Base-by-base conservation (phyloP, 2,797 vertebrate genomes). In the Coilia nasus region DNA sequence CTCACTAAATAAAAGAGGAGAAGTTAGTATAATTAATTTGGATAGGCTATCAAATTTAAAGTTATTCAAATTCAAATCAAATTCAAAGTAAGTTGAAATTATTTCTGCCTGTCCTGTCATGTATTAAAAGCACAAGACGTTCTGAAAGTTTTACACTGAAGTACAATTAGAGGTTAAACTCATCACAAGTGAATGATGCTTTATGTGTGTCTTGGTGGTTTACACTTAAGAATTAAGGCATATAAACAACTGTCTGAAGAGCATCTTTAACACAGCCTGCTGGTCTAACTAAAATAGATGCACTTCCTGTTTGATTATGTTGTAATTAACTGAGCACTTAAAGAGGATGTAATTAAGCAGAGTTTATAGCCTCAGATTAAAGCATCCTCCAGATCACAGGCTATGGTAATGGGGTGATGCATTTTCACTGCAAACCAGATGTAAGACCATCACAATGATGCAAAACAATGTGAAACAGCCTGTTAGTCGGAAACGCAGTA, bases 361-460 rank as follows among this genome's bases (percentile, higher is more conserved):
- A 94, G 95, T 96, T 96, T 96, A 96, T 93, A 95, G 94, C 94
- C 91, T 93, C 94, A 95, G 95, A 96, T 96, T 95, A 96, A 96
- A 96, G 95, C 93, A 90, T 93, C 92, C 91, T 93, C 89, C 88
- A 95, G 95, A 96, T 96, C 95, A 96, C 92, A 96, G 94, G 94
- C 93, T 91, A 92, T 91, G 92, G 91, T 95, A 96, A 96, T 95
- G 93, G 92, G 92, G 92, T 95, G 94, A 94, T 96, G 93, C 93
- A 92, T 93, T 95, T 94, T 94, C 92, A 90, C 94, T 95, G 91
- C 91, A 91, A 94, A 91, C 95, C 96, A 96, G 95, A 96, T 96
- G 96, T 93, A 92, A 92, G 87, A 87, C 93, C 92, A 91, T 91
- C 92, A 91, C 91, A 93, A 90, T 88, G 90, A 91, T 92, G 83